phyloP scores from a whole-genome alignment of 2,888 invertebrate species.

The Drosophila nr. medialis region DNA sequence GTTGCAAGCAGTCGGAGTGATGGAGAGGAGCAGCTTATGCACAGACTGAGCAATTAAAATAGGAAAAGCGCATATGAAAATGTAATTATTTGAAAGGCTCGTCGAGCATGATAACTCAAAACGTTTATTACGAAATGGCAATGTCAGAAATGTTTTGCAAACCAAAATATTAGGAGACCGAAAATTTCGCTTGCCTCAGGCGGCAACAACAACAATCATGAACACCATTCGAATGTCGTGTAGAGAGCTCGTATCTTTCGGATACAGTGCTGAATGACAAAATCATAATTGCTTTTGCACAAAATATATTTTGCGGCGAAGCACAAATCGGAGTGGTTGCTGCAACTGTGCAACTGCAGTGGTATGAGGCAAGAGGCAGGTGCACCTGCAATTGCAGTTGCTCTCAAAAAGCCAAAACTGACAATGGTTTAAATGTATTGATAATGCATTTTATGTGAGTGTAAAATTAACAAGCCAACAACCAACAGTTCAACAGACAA shows the following conservation, averaged over 20 bases:
- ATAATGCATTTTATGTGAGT: slow-evolving; percentile 78
- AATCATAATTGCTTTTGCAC: slow-evolving; percentile 81
- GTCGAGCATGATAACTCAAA: slow-evolving; percentile 60
- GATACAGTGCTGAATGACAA: slow-evolving; percentile 70
- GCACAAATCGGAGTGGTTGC: slow-evolving; percentile 29
- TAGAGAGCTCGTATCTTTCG: slow-evolving; percentile 62
- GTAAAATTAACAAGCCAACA: slow-evolving; percentile 69
- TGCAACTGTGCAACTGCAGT: neutral
- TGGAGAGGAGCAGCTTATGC: neutral
- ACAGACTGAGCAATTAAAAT: slow-evolving; percentile 10
- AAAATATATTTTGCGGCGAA: slow-evolving; percentile 64
- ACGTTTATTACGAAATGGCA: slow-evolving; percentile 51
- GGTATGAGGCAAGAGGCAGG: neutral
- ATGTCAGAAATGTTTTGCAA: slow-evolving; percentile 56
- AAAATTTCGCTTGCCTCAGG: slow-evolving; percentile 1
- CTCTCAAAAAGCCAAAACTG: slow-evolving; percentile 46
- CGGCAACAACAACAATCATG: slow-evolving; percentile 17
- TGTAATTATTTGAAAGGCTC: slow-evolving; percentile 50
- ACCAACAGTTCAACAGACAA: slow-evolving; percentile 15
- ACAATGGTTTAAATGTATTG: slow-evolving; percentile 81
- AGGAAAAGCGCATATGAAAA: slow-evolving; percentile 35
- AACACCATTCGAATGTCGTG: slow-evolving; percentile 44
- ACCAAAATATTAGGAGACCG: neutral
- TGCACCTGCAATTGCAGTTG: neutral
- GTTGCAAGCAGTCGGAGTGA: neutral